Conservation (phyloP, 2,113 vertebrate genomes). For the Scartelaos histophorus region DNA sequence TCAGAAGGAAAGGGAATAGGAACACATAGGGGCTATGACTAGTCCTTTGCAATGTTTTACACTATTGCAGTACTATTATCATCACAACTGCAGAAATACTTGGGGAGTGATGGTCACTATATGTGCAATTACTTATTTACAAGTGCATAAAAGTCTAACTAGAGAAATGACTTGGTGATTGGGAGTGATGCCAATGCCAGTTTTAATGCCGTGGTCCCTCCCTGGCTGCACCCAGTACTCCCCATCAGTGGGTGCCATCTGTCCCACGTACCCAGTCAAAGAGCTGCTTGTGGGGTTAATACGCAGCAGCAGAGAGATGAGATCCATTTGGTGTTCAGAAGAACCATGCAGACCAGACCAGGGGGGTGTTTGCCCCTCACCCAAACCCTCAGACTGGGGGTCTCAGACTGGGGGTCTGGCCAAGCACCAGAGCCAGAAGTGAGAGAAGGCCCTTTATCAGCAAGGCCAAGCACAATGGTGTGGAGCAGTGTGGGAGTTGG, state of each 20-base stretch:
- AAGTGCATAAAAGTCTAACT: background rate
- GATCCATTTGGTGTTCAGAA: conserved; percentile 35
- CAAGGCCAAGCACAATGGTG: conserved; percentile 66
- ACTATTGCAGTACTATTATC: background rate
- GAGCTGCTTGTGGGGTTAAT: conserved; percentile 64
- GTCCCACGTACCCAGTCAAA: conserved; percentile 63
- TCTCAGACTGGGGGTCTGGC: conserved; percentile 54
- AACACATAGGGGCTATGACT: conserved; percentile 4
- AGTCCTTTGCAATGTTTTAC: background rate
- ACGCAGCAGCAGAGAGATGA: conserved; percentile 44
- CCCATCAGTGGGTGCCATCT: conserved; percentile 71
- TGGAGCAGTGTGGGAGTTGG: conserved; percentile 72
- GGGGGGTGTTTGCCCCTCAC: conserved; percentile 62
- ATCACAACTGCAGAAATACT: background rate
- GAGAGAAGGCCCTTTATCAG: conserved; percentile 65
- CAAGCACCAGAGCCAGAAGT: conserved; percentile 49
- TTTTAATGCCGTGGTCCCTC: conserved; percentile 49
- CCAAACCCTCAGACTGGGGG: conserved; percentile 54
- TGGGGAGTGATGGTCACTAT: background rate
- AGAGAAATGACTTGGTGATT: conserved; percentile 10
- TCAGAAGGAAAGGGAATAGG: conserved; percentile 60
- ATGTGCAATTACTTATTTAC: background rate
- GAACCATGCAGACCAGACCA: conserved; percentile 47
- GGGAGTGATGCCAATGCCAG: conserved; percentile 33
- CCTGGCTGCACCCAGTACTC: conserved; percentile 55